These are phyloP conservation scores for Microcebus murinus DNA, from an alignment of 2,113 vertebrate genomes.

Conservation along the genomic window DNA sequence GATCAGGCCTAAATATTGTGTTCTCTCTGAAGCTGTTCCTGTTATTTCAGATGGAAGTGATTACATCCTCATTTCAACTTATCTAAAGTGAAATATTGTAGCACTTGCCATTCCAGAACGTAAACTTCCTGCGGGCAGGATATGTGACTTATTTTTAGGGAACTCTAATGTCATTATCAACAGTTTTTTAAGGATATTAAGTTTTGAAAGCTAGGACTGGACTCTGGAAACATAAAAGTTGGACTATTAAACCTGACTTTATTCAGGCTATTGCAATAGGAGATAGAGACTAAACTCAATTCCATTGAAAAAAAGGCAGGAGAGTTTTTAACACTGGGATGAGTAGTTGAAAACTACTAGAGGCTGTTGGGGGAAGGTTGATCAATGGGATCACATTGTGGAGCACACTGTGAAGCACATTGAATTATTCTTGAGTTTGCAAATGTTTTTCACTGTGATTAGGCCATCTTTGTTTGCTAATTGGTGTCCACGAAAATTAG, in stretches of 20 bases:
- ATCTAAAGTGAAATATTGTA: background rate
- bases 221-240: background rate
- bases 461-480: background rate
- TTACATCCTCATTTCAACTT: background rate
- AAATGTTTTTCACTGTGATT: background rate
- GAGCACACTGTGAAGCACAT: background rate
- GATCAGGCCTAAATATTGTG: background rate
- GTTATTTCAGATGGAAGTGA: background rate
- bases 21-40: background rate
- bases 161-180: background rate
- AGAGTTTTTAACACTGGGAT: background rate
- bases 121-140: background rate
- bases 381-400: background rate
- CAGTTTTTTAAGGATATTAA: background rate
- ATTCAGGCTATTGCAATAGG: background rate
- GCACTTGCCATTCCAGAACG: background rate
- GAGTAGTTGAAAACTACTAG: background rate
- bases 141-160: background rate
- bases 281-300: background rate
- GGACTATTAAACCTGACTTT: background rate
- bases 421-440: background rate
- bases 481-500: background rate
- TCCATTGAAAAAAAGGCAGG: background rate
- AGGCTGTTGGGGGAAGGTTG: background rate
- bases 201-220: background rate